A percentile compares a stretch with the other conserved stretches of the same genome.
These are phyloP conservation scores for Phodopus roborovskii DNA, from an alignment of 2,113 vertebrate genomes.

Conservation along the genomic window DNA sequence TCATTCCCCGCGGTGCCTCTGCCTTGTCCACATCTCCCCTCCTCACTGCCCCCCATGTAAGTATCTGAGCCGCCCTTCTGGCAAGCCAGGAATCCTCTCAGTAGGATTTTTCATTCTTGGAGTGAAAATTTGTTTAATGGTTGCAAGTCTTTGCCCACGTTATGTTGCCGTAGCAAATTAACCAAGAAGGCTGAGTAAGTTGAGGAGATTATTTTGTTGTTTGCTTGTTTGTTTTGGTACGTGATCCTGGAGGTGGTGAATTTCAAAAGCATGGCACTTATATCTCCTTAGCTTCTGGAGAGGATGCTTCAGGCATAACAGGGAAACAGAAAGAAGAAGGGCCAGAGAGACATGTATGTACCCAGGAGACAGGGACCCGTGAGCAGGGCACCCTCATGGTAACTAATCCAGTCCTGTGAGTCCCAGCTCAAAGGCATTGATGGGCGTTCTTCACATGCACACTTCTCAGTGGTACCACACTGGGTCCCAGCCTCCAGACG, in stretches of 20 bases:
- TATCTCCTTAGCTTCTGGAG: background rate
- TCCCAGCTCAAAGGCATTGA: background rate
- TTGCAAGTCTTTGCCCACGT: background rate
- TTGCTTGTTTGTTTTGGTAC: background rate
- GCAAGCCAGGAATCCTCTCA: background rate
- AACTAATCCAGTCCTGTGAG: background rate
- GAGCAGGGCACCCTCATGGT: background rate
- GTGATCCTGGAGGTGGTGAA: background rate
- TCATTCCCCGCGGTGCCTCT: slow-evolving; percentile 87
- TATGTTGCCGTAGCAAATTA: background rate
- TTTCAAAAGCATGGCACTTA: background rate
- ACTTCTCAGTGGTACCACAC: background rate
- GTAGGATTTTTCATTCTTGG: background rate
- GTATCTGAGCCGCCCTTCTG: background rate
- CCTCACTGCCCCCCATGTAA: slow-evolving; percentile 97
- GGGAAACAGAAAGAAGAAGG: background rate
- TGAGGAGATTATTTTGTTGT: background rate
- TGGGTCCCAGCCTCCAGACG: background rate
- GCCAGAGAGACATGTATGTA: no score
- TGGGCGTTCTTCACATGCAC: background rate
- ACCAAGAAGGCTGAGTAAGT: background rate
- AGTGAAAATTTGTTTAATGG: background rate
- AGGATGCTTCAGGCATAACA: background rate
- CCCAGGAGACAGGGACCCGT: background rate
- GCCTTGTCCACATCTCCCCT: slow-evolving; percentile 96